Percentiles rank a stretch among this genome's conserved stretches.
These are phyloP conservation scores for Poeciliopsis turneri DNA, from an alignment of 2,797 vertebrate species.

Conservation along the genomic window DNA sequence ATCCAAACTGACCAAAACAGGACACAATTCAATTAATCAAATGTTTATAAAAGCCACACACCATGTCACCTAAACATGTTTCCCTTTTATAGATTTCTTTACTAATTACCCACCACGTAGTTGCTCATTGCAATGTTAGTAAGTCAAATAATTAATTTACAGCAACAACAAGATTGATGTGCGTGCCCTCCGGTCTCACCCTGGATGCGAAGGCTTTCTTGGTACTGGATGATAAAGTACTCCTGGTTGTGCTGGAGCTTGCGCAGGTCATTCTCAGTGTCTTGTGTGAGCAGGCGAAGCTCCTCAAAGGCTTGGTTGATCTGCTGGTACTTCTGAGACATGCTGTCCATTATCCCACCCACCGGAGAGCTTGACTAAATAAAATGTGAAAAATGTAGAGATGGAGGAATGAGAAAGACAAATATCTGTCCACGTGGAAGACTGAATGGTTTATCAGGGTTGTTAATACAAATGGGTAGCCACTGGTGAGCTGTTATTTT, in stretches of 20 bases:
- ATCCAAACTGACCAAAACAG: neutral
- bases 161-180: neutral
- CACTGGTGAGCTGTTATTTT: slow-evolving; percentile 14
- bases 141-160: neutral
- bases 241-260: slow-evolving; percentile 98
- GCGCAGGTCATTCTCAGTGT: slow-evolving; percentile 93
- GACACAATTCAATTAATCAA: neutral
- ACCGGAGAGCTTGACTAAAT: slow-evolving; percentile 87
- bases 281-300: slow-evolving; percentile 88
- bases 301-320: slow-evolving; percentile 92
- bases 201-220: slow-evolving; percentile 95
- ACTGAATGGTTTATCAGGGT: slow-evolving; percentile 37
- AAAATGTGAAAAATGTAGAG: slow-evolving; percentile 25
- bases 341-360: slow-evolving; percentile 87
- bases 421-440: slow-evolving; percentile 15
- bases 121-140: neutral
- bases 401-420: neutral
- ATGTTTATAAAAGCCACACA: neutral
- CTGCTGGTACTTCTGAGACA: slow-evolving; percentile 97
- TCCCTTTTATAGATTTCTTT: neutral
- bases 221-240: slow-evolving; percentile 99
- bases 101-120: neutral
- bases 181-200: slow-evolving; percentile 80
- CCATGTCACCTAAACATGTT: neutral
- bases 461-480: slow-evolving; percentile 22